Base-by-base conservation (phyloP, 2,888 invertebrate genomes). In the Arctia plantaginis region DNA sequence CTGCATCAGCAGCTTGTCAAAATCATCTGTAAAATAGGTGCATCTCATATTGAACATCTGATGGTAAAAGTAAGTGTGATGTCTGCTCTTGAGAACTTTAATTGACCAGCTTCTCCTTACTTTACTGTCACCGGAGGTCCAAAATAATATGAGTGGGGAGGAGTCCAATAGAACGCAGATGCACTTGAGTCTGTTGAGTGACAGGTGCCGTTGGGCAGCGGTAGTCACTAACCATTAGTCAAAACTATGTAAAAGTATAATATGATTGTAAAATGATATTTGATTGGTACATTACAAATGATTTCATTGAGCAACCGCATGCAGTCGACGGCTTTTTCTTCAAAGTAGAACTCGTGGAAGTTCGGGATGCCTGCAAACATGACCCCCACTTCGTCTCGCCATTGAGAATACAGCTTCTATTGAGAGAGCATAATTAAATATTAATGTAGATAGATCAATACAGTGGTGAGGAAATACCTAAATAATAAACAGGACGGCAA, bases 351-450 rank as follows among this genome's bases (percentile, higher is more conserved):
- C 93, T 99, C 99, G 80, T 99, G 98, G 93, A 99, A 99, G 95
- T 99, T 99, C 6, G 99, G 98, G 85, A 99, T 99, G 73, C 99
- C 99, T 15, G 99, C 99, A 94, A 99, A 99, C 97, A 99, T 98
- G 2, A 99, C 99, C 65, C 99, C 99, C 13, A 98, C 98, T 91
- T 98, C 97, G 82, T 98, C 97, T 74, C 98, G 97, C 82, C 98
- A 97, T 88, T 98, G 98, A 0, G 98, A 98, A 90, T 98, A 98
- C 77, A 98, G 93, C 91, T 98, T 98, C 98, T 98, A 87, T 27
- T 13, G 23, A 75, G 15, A 79, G 13, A 10, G 35, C 27, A 66
- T 30, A 66, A 27, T 30, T 30, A 62, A 27, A 62, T 27, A 27
- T 15, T 30, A 30, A 62, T 30, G 59, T 30, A 13, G 0, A 55